Evolutionary conservation across 2,113 vertebrate genomes (phyloP), one percentile per base, ranked within the genome.

Genomic region (Anhinga anhinga): DNA sequence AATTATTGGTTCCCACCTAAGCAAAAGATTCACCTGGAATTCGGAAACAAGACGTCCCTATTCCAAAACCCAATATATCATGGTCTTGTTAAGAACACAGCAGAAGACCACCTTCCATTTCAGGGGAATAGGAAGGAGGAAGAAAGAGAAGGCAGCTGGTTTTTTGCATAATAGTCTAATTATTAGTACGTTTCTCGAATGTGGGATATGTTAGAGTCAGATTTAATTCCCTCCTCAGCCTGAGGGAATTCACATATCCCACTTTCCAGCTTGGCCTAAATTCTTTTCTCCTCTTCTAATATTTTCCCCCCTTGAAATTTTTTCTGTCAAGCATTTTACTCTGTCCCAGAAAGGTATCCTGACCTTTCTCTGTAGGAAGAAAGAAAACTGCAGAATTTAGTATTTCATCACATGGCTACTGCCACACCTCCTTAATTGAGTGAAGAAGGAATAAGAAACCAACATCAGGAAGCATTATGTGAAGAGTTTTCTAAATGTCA

Each of bases 401-500:
- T 92, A 80, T 91, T 96, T 97, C 49, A 90, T 95, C 93, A 95
- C 91, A 89, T 95, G 96, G 89, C 45, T 95, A 85, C 84, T 83
- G 67, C 94, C 95, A 96, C 96, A 92, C 93, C 97, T 97, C 91
- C 88, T 96, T 96, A 97, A 97, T 88, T 95, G 93, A 97, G 78
- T 91, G 89, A 94, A 93, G 93, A 94, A 96, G 85, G 82, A 96
- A 77, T 95, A 97, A 97, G 96, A 97, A 97, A 94, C 94, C 87
- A 96, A 74, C 95, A 96, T 95, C 91, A 94, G 89, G 93, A 96
- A 95, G 87, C 74, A 94, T 95, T 97, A 95, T 95, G 63, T 95
- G 95, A 93, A 97, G 93, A 95, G 94, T 90, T 96, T 93, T 90
- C 91, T 97, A 97, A 97, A 97, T 97, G 96, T 97, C 96, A 97